phyloP scores from a whole-genome alignment of 53 echinoderm and acorn worm genomes.

The Antedon mediterranea region DNA sequence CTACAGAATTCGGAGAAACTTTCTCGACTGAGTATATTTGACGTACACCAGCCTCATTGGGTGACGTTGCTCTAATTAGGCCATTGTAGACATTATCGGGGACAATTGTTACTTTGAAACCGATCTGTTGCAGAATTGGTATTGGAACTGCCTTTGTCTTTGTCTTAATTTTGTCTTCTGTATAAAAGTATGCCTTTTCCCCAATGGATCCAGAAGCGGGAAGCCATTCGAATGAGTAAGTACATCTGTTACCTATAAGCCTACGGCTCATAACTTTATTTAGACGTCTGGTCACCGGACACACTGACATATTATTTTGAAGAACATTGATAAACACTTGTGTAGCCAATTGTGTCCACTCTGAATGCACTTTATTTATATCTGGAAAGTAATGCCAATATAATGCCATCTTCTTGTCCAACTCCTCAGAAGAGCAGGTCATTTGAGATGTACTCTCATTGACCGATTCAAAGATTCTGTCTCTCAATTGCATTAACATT shows the following conservation, averaged over 20 bases:
- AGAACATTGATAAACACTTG: background rate
- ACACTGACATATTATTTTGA: background rate
- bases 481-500: conserved; percentile 13
- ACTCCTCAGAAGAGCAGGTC: background rate
- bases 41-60: background rate
- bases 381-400: background rate
- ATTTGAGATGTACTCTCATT: background rate
- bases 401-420: background rate
- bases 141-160: background rate
- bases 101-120: background rate
- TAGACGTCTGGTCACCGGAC: background rate
- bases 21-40: background rate
- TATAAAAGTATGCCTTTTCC: background rate
- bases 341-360: background rate
- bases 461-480: background rate
- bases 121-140: background rate
- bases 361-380: background rate
- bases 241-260: background rate
- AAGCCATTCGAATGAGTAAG: background rate
- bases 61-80: background rate
- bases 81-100: background rate
- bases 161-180: background rate
- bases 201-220: background rate
- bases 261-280: background rate
- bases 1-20: conserved; percentile 17